Conservation (phyloP, 1,140 invertebrate species). For the Diplogasteroides magnus region DNA sequence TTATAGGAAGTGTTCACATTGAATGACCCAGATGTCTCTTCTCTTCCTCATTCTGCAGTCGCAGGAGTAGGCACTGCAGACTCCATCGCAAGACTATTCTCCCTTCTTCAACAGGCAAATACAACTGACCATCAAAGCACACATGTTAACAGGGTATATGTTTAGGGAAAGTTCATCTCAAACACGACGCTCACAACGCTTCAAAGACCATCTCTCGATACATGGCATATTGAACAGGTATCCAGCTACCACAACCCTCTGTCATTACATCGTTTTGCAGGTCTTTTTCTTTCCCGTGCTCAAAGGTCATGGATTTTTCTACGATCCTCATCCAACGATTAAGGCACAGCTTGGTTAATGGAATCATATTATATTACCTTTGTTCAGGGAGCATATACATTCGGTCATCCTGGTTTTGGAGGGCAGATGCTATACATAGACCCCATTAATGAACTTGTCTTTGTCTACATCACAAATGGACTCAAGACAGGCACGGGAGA, state of each 20-base stretch:
- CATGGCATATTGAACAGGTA: slow-evolving; percentile 33
- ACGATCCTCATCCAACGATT: slow-evolving; percentile 26
- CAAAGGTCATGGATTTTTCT: slow-evolving; percentile 39
- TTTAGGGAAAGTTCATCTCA: slow-evolving; percentile 22
- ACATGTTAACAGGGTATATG: neutral
- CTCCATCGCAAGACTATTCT: slow-evolving; percentile 45
- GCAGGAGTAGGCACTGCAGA: slow-evolving; percentile 44
- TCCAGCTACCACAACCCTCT: too few species aligned
- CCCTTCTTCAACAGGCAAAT: slow-evolving; percentile 14
- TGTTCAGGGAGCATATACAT: slow-evolving; percentile 26
- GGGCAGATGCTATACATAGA: slow-evolving; percentile 41
- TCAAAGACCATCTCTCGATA: slow-evolving; percentile 22
- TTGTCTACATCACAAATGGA: slow-evolving; percentile 41
- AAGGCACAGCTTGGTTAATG: slow-evolving; percentile 2
- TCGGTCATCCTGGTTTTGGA: slow-evolving; percentile 45
- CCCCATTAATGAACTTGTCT: slow-evolving; percentile 23
- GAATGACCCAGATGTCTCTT: slow-evolving; percentile 33
- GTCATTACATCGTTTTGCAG: too few species aligned
- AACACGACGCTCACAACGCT: slow-evolving; percentile 26
- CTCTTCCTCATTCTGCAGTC: slow-evolving; percentile 21
- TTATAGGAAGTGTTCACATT: slow-evolving; percentile 27
- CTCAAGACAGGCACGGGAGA: slow-evolving; percentile 42
- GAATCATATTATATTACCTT: neutral
- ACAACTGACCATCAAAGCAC: too few species aligned
- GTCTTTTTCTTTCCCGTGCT: slow-evolving; percentile 28